Evolutionary conservation across 2,797 vertebrate genomes (phyloP), one percentile per base, ranked within the genome.

Genomic region (Anabas testudineus): DNA sequence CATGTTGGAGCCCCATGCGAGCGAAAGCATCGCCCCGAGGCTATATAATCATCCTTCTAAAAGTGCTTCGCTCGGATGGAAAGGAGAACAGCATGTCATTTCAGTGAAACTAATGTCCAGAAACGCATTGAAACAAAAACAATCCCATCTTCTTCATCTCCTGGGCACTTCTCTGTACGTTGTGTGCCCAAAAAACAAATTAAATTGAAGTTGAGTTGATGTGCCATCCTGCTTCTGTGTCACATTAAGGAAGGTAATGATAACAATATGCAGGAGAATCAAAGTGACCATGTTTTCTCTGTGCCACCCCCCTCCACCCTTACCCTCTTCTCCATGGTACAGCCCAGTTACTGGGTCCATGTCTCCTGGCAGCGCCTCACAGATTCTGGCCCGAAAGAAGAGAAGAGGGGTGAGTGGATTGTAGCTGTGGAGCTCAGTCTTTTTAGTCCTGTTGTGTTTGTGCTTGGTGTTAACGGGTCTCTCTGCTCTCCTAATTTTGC

Each of bases 371-470:
- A 96, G 95, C 2, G 95, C 95, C 60, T 97, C 96, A 0, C 96
- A 97, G 93, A 95, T 96, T 78, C 93, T 97, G 90, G 97, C 97
- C 78, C 94, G 97, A 75, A 98, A 98, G 92, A 98, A 97, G 89
- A 93, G 96, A 87, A 92, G 97, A 95, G 97, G 97, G 94, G 97
- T 98, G 87, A 96, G 95, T 91, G 56, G 56, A 83, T 85, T 30
- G 51, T 3, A 42, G 42, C 53, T 30, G 74, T 49, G 34, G 66
- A 58, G 83, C 55, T 55, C 74, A 71, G 56, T 66, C 22, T 76
- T 68, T 68, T 54, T 24, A 46, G 43, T 64, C 41, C 7, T 62
- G 74, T 63, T 21, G 30, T 34, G n/a, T n/a, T n/a, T 67, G 36
- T 16, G 53, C 2, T 49, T 42, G 51, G 36, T 43, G 51, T 58